Evolutionary conservation across 2,888 invertebrate species (phyloP), one percentile per base, ranked within the genome.

Genomic region (Empis livida): DNA sequence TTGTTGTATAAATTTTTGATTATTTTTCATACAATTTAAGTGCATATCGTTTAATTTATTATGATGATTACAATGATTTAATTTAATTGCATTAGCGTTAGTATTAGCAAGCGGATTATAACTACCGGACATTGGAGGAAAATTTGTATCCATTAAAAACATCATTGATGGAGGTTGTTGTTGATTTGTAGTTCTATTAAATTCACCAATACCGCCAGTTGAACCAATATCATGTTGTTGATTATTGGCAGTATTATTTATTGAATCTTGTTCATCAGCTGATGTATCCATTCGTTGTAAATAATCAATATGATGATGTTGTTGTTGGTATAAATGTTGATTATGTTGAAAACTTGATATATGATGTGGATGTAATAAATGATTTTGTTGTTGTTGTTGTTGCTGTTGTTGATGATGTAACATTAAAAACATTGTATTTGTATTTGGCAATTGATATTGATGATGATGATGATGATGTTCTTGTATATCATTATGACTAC

Each of bases 111-210:
- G 16, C 10, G 17, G 23, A 23, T 44, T 38, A 63, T 65, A 65
- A 58, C 61, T 66, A 68, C 68, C 68, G 59, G 65, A 61, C 50
- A 55, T 55, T 50, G 57, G 51, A 47, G 57, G 44, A 48, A 57
- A 56, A 62, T 67, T 66, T 51, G 62, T 59, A 53, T 67, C 67
- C 61, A 65, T 56, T 56, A 63, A 59, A 57, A 63, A 37, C 32
- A 35, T 47, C 41, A 41, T 41, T 35, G 35, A n/a, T 35, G 13
- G 8, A 35, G 23, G 23, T 27, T 38, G 17, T 40, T 40, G 16
- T 40, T 40, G 40, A 15, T 13, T 15, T 40, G 40, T 40, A 13
- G 40, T 20, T 20, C 15, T 16, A 14, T 38, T 15, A 27, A 42
- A 14, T 30, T 27, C 42, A 42, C 30, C 42, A 14, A 27, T 30